Conservation (phyloP, 2,888 invertebrate genomes). For the Yponomeuta malinellus region DNA sequence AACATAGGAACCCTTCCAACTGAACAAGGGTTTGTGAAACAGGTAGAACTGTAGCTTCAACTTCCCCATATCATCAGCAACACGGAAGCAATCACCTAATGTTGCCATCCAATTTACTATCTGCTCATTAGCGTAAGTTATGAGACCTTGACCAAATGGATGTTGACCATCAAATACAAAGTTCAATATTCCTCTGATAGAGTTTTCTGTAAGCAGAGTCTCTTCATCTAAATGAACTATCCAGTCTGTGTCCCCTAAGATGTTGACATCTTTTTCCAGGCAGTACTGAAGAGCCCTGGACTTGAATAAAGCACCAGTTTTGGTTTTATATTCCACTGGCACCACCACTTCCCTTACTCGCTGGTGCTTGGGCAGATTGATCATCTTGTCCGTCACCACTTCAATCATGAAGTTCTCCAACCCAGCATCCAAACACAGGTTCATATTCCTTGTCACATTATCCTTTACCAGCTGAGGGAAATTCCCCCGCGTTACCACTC, state of each 20-base stretch:
- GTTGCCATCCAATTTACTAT: constrained; percentile 98
- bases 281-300: constrained; percentile 97
- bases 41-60: constrained; percentile 92
- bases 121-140: constrained; percentile 97
- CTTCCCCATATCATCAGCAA: constrained; percentile 98
- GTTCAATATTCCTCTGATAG: constrained; percentile 92
- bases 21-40: constrained; percentile 96
- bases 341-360: constrained; percentile 92
- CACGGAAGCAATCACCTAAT: constrained; percentile 95
- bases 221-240: constrained; percentile 98
- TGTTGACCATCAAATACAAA: constrained; percentile 96
- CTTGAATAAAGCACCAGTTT: constrained; percentile 94
- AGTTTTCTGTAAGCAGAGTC: constrained; percentile 94
- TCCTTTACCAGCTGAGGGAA: constrained; percentile 92
- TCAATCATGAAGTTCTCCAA: constrained; percentile 97
- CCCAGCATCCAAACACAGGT: constrained; percentile 90
- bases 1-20: constrained; percentile 99
- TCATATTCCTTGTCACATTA: constrained; percentile 91
- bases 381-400: constrained; percentile 94
- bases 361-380: constrained; percentile 85
- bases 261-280: constrained; percentile 91
- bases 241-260: constrained; percentile 92
- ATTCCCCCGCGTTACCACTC: constrained; percentile 95
- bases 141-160: constrained; percentile 96
- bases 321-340: constrained; percentile 89